These are phyloP conservation scores for Eulemur mongoz DNA, from an alignment of 2,797 vertebrate species.

Conservation along the genomic window DNA sequence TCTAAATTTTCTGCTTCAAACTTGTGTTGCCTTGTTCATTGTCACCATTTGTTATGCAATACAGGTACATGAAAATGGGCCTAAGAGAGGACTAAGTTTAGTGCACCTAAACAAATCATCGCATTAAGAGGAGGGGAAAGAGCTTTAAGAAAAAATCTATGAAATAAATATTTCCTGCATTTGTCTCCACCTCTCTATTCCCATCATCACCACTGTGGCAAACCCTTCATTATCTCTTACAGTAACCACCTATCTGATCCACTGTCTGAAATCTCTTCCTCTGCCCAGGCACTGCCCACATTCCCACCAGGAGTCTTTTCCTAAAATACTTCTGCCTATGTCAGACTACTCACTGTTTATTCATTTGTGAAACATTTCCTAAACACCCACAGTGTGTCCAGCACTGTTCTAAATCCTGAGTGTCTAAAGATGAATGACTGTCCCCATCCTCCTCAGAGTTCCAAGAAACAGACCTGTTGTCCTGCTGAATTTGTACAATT, in stretches of 20 bases:
- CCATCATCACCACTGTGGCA: neutral
- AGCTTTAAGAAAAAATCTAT: neutral
- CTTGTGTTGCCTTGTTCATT: neutral
- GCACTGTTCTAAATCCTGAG: neutral
- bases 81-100: neutral
- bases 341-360: neutral
- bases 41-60: neutral
- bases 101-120: neutral
- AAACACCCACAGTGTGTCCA: neutral
- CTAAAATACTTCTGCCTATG: neutral
- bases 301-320: neutral
- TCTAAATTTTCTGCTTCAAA: neutral
- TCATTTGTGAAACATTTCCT: conserved; percentile 38
- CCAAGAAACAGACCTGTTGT: neutral
- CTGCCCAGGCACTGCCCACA: neutral
- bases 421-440: neutral
- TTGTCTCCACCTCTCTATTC: neutral
- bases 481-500: neutral
- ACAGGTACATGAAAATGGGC: neutral
- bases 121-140: neutral
- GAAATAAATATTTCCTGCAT: neutral
- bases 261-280: neutral
- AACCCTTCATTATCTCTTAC: neutral
- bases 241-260: neutral
- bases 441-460: neutral